Evolutionary conservation across 2,888 invertebrate species (phyloP).

Genomic region (Lathronympha strigana): DNA sequence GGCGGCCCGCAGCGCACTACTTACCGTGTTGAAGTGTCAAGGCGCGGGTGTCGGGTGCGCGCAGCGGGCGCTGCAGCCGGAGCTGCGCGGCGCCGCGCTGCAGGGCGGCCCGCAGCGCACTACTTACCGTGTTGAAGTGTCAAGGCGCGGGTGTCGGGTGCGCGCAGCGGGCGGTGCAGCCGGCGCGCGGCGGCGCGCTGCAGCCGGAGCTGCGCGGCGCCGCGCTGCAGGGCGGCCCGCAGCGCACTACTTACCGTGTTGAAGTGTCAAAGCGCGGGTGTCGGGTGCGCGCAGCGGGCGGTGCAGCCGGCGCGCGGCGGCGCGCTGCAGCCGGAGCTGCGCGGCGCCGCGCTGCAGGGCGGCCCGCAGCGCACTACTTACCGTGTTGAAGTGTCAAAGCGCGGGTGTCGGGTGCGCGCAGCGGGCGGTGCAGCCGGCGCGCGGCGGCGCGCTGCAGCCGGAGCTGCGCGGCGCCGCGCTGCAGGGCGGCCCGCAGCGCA

Average conservation of each 20-base stretch:
- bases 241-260: conserved; percentile 52
- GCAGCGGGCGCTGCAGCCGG: too few species aligned
- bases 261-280: conserved; percentile 34
- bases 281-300: conserved; percentile 11
- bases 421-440: too few species aligned
- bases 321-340: conserved; percentile 39
- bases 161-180: conserved; percentile 84
- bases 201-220: conserved; percentile 81
- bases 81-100: too few species aligned
- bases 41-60: too few species aligned
- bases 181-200: conserved; percentile 88
- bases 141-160: conserved; percentile 61
- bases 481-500: conserved; percentile 59
- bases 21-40: too few species aligned
- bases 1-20: conserved; percentile 50
- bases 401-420: conserved; percentile 61
- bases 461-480: too few species aligned
- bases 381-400: too few species aligned
- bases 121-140: conserved; percentile 65
- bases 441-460: too few species aligned
- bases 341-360: conserved; percentile 51
- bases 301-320: conserved; percentile 33
- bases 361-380: conserved; percentile 66
- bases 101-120: not conserved
- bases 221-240: conserved; percentile 54